These are phyloP conservation scores for Epizoanthus scotinus DNA, from an alignment of 92 coral and sea anemone genomes.

Conservation along the genomic window DNA sequence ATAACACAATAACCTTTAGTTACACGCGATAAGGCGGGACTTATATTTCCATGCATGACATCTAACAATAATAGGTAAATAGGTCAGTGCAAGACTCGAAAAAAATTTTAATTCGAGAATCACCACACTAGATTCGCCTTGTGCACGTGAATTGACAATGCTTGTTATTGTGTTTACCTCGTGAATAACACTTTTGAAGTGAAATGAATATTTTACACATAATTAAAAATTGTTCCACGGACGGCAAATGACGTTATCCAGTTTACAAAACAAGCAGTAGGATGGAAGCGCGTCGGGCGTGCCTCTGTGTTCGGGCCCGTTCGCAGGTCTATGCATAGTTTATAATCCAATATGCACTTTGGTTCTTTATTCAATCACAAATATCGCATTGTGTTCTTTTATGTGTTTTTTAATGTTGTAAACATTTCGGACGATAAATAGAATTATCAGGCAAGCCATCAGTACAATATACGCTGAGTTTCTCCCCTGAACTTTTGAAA, in stretches of 20 bases:
- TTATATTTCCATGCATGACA: neutral
- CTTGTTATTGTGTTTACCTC: neutral
- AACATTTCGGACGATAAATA: no score
- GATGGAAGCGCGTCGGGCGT: neutral
- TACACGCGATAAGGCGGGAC: neutral
- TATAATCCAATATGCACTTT: neutral
- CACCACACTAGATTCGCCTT: no score
- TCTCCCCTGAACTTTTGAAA: no score
- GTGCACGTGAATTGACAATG: neutral
- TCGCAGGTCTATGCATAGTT: neutral
- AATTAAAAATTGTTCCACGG: neutral
- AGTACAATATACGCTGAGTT: no score
- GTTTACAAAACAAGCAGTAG: neutral
- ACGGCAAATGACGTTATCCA: neutral
- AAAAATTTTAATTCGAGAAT: no score
- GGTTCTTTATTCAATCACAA: no score
- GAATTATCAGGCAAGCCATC: no score
- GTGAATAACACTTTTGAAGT: neutral
- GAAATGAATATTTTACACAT: neutral
- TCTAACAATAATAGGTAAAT: neutral
- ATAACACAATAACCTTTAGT: neutral
- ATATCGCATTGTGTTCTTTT: no score
- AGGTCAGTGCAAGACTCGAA: neutral
- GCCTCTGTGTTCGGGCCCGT: neutral
- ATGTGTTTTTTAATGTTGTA: no score